phyloP scores from a whole-genome alignment of 2,888 invertebrate species.

The Chrysopilus asiliformis region DNA sequence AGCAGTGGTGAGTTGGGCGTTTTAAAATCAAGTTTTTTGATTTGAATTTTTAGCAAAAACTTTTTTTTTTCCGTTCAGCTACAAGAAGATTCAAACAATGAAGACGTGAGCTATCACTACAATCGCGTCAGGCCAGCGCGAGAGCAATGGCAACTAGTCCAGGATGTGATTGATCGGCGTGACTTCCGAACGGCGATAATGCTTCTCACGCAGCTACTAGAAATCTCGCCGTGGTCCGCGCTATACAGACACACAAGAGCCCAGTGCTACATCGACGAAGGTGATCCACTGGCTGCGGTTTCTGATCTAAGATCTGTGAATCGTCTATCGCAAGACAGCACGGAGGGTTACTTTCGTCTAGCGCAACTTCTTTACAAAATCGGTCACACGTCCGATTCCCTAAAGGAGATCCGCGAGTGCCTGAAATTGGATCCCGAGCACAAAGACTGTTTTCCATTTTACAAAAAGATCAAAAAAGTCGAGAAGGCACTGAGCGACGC shows the following conservation, averaged over 20 bases:
- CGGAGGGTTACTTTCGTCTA: constrained; percentile 54
- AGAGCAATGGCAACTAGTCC: constrained; percentile 49
- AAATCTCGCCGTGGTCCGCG: constrained; percentile 82
- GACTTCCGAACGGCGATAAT: constrained; percentile 47
- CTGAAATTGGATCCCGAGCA: constrained; percentile 95
- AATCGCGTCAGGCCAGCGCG: constrained; percentile 49
- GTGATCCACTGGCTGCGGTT: constrained; percentile 75
- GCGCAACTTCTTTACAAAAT: constrained; percentile 74
- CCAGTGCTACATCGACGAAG: constrained; percentile 63
- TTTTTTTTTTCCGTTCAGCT: constrained; percentile 37
- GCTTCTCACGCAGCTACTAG: constrained; percentile 52
- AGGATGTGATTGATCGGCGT: constrained; percentile 46
- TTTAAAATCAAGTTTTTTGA: neutral
- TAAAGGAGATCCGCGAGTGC: constrained; percentile 92
- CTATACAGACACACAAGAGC: constrained; percentile 72
- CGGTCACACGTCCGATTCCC: constrained; percentile 81
- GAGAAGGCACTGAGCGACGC: constrained; percentile 62
- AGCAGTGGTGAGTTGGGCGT: constrained; percentile 59
- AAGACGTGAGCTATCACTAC: constrained; percentile 58
- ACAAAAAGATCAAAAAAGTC: constrained; percentile 90
- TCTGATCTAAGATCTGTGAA: constrained; percentile 82
- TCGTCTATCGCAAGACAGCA: constrained; percentile 84
- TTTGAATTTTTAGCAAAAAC: constrained; percentile 3
- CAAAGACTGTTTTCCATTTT: constrained; percentile 87
- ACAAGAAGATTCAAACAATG: constrained; percentile 58